phyloP scores from a whole-genome alignment of 2,888 invertebrate species.

The Catocala fraxini region DNA sequence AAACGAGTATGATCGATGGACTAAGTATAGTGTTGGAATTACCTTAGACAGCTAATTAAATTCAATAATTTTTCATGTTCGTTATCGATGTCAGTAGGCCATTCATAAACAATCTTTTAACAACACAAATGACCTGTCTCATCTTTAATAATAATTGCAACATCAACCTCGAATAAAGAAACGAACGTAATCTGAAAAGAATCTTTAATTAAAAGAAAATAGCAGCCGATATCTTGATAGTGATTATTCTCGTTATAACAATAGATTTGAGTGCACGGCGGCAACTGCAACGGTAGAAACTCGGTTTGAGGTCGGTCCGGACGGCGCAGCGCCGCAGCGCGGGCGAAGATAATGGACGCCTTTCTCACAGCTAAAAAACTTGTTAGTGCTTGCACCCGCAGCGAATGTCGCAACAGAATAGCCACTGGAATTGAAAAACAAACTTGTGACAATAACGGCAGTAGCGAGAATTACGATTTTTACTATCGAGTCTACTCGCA shows the following conservation, averaged over 20 bases:
- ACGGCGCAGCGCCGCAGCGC: conserved; percentile 32
- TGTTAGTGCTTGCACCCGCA: conserved; percentile 53
- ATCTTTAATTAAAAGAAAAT: conserved; percentile 50
- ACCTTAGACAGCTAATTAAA: not conserved
- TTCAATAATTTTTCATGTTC: not conserved
- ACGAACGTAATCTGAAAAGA: conserved; percentile 24
- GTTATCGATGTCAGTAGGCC: conserved; percentile 7
- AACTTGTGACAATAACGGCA: conserved; percentile 48
- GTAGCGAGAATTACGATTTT: conserved; percentile 26
- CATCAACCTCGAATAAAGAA: conserved; percentile 27
- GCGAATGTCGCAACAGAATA: conserved; percentile 48
- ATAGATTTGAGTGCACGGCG: conserved; percentile 48
- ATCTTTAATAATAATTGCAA: conserved; percentile 10
- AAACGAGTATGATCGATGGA: not conserved
- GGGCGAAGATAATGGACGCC: conserved; percentile 60
- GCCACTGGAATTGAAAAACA: conserved; percentile 49
- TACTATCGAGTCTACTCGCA: not conserved
- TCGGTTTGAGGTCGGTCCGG: conserved; percentile 54
- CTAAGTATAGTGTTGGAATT: not conserved
- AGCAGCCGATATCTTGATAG: conserved; percentile 43
- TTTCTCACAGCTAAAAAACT: conserved; percentile 71
- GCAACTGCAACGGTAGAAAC: conserved; percentile 51
- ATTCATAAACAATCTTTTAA: not conserved
- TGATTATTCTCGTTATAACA: conserved; percentile 55
- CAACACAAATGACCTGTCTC: not conserved